Evolutionary conservation across 2,888 invertebrate genomes (phyloP), one percentile per base, ranked within the genome.

Genomic region (Ypsolopha sequella): DNA sequence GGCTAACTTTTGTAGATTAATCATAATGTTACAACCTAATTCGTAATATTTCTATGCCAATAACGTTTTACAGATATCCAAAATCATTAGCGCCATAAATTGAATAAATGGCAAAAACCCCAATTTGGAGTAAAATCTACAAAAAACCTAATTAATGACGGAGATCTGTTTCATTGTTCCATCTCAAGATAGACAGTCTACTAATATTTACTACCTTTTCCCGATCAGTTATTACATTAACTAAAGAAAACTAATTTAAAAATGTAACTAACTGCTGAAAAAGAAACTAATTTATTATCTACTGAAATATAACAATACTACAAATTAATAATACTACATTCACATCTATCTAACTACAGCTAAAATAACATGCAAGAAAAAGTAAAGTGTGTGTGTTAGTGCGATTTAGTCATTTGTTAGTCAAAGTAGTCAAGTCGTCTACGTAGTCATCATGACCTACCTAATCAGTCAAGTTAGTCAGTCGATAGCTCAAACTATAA

Each of bases 401-500:
- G 38, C 44, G 44, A 45, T 33, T 7, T n/a, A 35, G 33, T 49
- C 33, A 35, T 41, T 41, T 33, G 14, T 7, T 33, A 24, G 24
- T 24, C 14, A 44, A 24, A 36, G 36, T 14, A 10, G 50, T 50
- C 51, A 51, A 44, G 35, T 51, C 51, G 47, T 46, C 44, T 41
- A 43, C 46, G 49, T 51, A 46, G 38, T 52, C 44, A n/a, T 14
- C 38, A 49, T 36, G 39, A 51, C 54, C 43, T 51, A 54, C 53
- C 54, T 55, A 49, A 63, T 67, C 64, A 66, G 65, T 69, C 65
- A 64, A 24, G 24, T 60, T 36, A 53, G 51, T 59, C 55, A 55
- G 56, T 58, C 56, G 51, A 47, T 75, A 78, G 67, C 64, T 85
- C 82, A 82, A 68, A 81, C 79, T 76, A 78, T 72, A 61, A 87